Conservation (phyloP, 2,797 vertebrate species). For the Discoglossus pictus region DNA sequence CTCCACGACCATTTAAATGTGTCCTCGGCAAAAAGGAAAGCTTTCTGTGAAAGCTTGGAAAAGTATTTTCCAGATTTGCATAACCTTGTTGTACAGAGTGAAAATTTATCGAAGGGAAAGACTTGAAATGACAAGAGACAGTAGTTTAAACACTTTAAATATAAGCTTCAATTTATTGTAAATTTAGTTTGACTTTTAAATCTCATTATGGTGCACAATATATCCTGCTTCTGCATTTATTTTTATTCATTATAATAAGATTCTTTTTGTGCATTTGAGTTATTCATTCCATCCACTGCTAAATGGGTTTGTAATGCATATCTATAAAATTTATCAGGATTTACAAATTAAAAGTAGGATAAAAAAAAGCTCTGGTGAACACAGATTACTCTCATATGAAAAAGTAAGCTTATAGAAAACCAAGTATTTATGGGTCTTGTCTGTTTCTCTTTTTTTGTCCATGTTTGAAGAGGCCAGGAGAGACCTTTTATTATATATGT, state of each 20-base stretch:
- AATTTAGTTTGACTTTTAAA: slow-evolving; percentile 29
- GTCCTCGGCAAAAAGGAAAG: slow-evolving; percentile 12
- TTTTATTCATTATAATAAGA: slow-evolving; percentile 22
- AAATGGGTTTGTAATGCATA: slow-evolving; percentile 34
- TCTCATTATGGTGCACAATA: slow-evolving; percentile 24
- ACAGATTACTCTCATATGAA: too few relatives aligned
- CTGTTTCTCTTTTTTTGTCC: too few relatives aligned
- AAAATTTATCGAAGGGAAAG: slow-evolving; percentile 18
- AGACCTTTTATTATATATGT: too few relatives aligned
- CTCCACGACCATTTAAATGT: background rate
- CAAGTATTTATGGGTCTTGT: too few relatives aligned
- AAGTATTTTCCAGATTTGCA: slow-evolving; percentile 18
- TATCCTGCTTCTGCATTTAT: slow-evolving; percentile 2
- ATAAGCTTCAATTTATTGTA: slow-evolving; percentile 22
- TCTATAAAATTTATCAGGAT: slow-evolving; percentile 4
- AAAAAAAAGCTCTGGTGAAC: too few relatives aligned
- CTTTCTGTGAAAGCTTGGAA: slow-evolving; percentile 8
- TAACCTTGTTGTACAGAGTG: slow-evolving; percentile 4
- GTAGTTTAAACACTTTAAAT: slow-evolving; percentile 3
- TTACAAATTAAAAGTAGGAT: too few relatives aligned
- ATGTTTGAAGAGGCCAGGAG: too few relatives aligned
- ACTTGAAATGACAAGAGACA: slow-evolving; percentile 17
- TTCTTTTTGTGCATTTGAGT: slow-evolving; percentile 20
- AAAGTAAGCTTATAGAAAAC: too few relatives aligned
- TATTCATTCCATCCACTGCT: slow-evolving; percentile 20